Percentiles rank a stretch among this genome's conserved stretches.
Evolutionary conservation across 2,888 invertebrate species (phyloP).

Genomic region (Drosophila stalkeri): DNA sequence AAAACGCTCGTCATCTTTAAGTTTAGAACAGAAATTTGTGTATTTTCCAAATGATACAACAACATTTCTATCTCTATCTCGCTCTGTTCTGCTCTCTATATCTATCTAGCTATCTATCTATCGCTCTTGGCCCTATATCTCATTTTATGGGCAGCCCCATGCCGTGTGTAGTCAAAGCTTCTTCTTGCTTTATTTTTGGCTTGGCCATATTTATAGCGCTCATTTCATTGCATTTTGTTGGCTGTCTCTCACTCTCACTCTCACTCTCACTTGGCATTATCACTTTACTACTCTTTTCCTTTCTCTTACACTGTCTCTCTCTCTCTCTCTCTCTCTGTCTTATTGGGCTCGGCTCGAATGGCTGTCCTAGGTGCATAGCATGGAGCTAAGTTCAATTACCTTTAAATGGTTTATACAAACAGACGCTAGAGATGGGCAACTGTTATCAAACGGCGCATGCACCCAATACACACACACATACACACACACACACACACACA

Average conservation of each 20-base stretch:
- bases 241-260: not conserved
- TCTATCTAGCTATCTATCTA: not conserved
- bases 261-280: not conserved
- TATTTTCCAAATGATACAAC: constrained; percentile 14
- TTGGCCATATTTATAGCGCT: constrained; percentile 66
- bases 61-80: not conserved
- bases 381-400: constrained; percentile 73
- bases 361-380: constrained; percentile 30
- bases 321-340: not conserved
- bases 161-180: constrained; percentile 54
- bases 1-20: constrained; percentile 54
- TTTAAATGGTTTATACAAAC: constrained; percentile 80
- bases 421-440: constrained; percentile 39
- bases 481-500: constrained; percentile 19
- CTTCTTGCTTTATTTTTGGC: constrained; percentile 59
- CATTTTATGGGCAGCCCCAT: constrained; percentile 41
- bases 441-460: constrained; percentile 53
- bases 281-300: not conserved
- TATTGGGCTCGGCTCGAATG: constrained; percentile 52
- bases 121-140: constrained; percentile 32
- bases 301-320: not conserved
- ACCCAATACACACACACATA: constrained; percentile 40
- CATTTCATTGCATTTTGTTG: constrained; percentile 42
- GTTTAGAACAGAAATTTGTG: constrained; percentile 45
- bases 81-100: not conserved